These are phyloP conservation scores for Sebastes cheni DNA, from an alignment of 2,797 vertebrate species.

Conservation along the genomic window DNA sequence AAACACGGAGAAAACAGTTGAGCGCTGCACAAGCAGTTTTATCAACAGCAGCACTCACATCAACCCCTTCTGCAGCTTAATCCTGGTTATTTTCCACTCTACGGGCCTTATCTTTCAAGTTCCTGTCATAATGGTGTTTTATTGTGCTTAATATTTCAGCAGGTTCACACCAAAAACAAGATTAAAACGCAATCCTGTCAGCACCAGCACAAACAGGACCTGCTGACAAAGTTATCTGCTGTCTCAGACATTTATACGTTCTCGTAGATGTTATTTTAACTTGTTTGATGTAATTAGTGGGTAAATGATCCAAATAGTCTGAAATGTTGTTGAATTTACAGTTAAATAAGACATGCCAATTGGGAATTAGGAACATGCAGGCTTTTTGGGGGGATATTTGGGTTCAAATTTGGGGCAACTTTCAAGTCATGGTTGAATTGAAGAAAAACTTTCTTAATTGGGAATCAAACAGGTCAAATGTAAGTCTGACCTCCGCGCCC, in stretches of 20 bases:
- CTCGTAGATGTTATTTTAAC: neutral
- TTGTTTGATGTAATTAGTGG: neutral
- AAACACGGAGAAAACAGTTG: constrained; percentile 25
- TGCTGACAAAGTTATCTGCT: neutral
- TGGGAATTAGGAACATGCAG: neutral
- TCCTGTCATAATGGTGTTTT: constrained; percentile 29
- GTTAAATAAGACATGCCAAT: neutral
- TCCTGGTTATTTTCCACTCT: neutral
- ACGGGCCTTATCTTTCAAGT: constrained; percentile 25
- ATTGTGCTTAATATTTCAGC: constrained; percentile 31
- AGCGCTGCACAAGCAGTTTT: constrained; percentile 1
- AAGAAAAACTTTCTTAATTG: neutral
- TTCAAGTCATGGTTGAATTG: neutral
- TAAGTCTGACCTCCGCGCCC: neutral
- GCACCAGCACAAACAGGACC: neutral
- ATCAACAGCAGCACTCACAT: constrained; percentile 22
- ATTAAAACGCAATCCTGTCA: constrained; percentile 23
- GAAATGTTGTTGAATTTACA: neutral
- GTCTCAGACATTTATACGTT: neutral
- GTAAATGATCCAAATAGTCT: neutral
- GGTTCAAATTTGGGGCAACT: neutral
- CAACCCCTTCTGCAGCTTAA: neutral
- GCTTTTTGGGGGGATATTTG: neutral
- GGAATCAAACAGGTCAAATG: constrained; percentile 15
- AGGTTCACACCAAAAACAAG: constrained; percentile 31